These are phyloP conservation scores for Polydrusus cervinus DNA, from an alignment of 2,888 invertebrate species.

Conservation along the genomic window DNA sequence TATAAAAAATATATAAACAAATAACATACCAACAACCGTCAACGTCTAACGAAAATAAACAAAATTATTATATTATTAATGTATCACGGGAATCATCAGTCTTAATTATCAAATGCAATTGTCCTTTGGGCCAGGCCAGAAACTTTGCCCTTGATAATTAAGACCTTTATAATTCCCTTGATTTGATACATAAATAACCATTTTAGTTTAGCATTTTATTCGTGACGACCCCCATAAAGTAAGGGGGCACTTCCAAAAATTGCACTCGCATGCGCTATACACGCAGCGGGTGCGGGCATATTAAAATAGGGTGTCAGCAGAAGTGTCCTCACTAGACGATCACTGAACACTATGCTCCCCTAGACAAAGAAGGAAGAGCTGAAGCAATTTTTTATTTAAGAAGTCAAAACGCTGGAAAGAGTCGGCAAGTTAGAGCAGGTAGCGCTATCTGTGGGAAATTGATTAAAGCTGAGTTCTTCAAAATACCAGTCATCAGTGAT, in stretches of 20 bases:
- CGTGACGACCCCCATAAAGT: conserved; percentile 44
- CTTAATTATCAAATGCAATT: too few relatives aligned
- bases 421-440: background rate
- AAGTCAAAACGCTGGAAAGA: background rate
- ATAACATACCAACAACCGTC: too few relatives aligned
- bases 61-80: too few relatives aligned
- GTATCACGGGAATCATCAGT: too few relatives aligned
- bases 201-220: too few relatives aligned
- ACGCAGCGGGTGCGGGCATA: conserved; percentile 75
- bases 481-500: too few relatives aligned
- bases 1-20: too few relatives aligned
- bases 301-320: conserved; percentile 82
- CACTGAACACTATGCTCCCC: conserved; percentile 91
- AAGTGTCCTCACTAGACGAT: conserved; percentile 90
- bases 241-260: conserved; percentile 55
- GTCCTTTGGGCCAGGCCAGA: too few relatives aligned
- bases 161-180: too few relatives aligned
- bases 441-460: conserved; percentile 1
- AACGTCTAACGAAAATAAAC: too few relatives aligned
- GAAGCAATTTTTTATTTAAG: background rate
- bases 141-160: too few relatives aligned
- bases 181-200: too few relatives aligned
- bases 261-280: conserved; percentile 45
- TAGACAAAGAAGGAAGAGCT: conserved; percentile 80
- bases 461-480: background rate